Base-by-base conservation (phyloP, 2,888 invertebrate species). In the Eremobia ochroleuca region DNA sequence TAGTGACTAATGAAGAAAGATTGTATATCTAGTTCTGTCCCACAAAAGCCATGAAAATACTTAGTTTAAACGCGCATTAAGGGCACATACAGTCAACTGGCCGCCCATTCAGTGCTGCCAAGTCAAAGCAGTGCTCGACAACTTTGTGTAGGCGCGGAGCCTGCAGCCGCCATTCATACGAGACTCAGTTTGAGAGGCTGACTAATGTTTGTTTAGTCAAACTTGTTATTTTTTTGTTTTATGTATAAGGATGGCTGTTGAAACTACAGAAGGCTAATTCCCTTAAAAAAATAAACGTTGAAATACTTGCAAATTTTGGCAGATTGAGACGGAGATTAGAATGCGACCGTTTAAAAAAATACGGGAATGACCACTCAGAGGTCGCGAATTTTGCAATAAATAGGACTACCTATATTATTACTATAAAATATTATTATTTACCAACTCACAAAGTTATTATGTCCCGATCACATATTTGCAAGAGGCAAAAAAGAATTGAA, bases 11-110 rank as follows among this genome's bases (percentile, higher is more conserved):
- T 34, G 4, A 2, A 34, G 4, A 34, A 34, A 34, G 3, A 34
- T 34, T 3, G 4, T 4, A 34, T 34, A 34, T 2, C 34, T 34
- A 34, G 34, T 2, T 34, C 4, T 34, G 4, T 34, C 2, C 34
- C 34, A 34, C 4, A 34, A 5, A 59, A 59, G 5, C 13, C 1
- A 6, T 68, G 43, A 18, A 73, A 52, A 55, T 52, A 31, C 18
- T 73, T 73, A 9, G n/a, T 66, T 31, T 34, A 62, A 68, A 62
- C 62, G n/a, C 62, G 62, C n/a, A 34, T 61, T 68, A 61, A 4
- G n/a, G 18, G 11, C 18, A 21, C 18, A 61, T 6, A n/a, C 62
- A 62, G 68, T 61, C 68, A 34, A 34, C 34, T 68, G 11, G 34
- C 68, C 6, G 61, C 11, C 59, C 18, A 68, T 68, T 61, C 18